Percentiles rank a stretch among this genome's conserved stretches.
phyloP scores from a whole-genome alignment of 2,888 invertebrate species.

The Sphaerophoria rueppellii region DNA sequence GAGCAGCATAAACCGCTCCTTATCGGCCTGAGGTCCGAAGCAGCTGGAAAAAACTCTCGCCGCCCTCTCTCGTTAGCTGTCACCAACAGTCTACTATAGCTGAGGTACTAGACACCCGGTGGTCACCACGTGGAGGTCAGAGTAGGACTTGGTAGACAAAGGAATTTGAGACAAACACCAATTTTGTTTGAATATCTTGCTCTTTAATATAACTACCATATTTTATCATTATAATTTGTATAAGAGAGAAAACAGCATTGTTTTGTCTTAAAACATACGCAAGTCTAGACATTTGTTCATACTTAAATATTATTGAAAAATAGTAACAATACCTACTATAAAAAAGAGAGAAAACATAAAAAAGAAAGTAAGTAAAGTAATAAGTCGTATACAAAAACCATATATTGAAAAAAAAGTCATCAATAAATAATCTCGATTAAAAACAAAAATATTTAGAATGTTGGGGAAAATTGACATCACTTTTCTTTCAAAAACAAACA shows the following conservation, averaged over 20 bases:
- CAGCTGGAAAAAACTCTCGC: no score
- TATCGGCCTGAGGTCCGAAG: no score
- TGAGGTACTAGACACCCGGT: no score
- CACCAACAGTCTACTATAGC: no score
- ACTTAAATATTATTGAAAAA: constrained; percentile 1
- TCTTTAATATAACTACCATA: constrained; percentile 21
- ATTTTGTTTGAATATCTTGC: neutral
- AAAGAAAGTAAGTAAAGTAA: neutral
- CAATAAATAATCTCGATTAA: constrained; percentile 13
- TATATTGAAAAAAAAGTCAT: neutral
- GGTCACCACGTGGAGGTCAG: no score
- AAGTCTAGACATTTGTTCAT: neutral
- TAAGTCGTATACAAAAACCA: neutral
- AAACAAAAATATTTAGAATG: constrained; percentile 16
- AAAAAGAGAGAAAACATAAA: neutral
- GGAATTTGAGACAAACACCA: no score
- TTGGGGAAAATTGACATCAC: constrained; percentile 20
- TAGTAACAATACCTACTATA: neutral
- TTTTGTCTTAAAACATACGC: neutral
- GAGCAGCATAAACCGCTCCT: no score
- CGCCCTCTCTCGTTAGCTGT: no score
- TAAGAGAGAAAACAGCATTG: constrained; percentile 30
- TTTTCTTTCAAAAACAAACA: neutral
- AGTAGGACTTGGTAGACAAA: no score
- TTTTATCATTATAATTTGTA: constrained; percentile 13